Evolutionary conservation across 2,888 invertebrate genomes (phyloP), one percentile per base, ranked within the genome.

Genomic region (Exocentrus adspersus): DNA sequence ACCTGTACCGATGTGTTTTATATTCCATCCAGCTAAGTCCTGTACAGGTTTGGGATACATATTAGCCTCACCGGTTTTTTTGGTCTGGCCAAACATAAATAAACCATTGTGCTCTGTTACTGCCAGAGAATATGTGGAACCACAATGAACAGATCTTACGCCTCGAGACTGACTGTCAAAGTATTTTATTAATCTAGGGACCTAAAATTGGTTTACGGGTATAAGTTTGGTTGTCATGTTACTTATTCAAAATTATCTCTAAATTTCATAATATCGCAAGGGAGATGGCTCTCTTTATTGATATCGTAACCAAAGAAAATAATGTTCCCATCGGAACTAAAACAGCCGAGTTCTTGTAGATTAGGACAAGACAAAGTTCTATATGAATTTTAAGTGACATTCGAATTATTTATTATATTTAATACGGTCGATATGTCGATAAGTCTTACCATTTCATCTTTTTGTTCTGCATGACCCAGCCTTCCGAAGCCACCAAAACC

Each of bases 31-130:
- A 65, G 92, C 89, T n/a, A 97, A 85, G 82, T 97, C 97, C 74
- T 94, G 95, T 2, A 97, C 92, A 0, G 95, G 94, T 79, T 97
- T 97, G 0, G 97, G 97, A 80, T 97, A 97, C 97, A 97, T 97
- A 75, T 95, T 95, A 1, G 97, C 97, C 80, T 97, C 97, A 0
- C 96, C 97, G 0, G 94, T 93, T 62, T 94, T 90, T 79, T 96
- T 97, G 0, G 93, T 93, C 80, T 95, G 95, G 0, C 97, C 97
- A 82, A 96, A 97, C 81, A 97, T 83, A 82, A 89, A 94, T 52
- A 92, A 83, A 1, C 87, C 87, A 41, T 91, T 93, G 62, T 87
- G 83, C 77, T 93, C 93, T 76, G 92, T 94, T 62, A 95, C 87
- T 6, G 92, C 94, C 75, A 97, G 87, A 77, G 93, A 94, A 83